phyloP scores from a whole-genome alignment of 2,888 invertebrate genomes.

The Aphidoletes aphidimyza region DNA sequence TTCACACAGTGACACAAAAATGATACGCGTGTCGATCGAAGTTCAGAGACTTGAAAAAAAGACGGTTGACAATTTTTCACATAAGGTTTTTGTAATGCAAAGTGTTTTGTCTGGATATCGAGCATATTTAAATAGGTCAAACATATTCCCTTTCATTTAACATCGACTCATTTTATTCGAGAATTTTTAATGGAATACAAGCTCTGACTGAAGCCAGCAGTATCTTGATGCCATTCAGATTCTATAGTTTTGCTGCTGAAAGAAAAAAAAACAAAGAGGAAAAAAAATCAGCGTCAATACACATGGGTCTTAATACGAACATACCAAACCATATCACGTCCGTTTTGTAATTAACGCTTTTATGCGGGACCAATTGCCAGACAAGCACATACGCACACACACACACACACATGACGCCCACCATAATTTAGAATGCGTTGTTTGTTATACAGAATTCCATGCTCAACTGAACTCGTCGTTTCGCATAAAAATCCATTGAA shows the following conservation, averaged over 20 bases:
- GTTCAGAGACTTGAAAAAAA: constrained; percentile 22
- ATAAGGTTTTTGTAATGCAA: not conserved
- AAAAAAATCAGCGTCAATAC: not conserved
- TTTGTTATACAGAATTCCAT: not conserved
- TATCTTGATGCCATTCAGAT: not conserved
- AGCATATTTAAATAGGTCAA: constrained; percentile 42
- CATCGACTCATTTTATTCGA: not conserved
- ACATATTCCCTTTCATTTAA: not conserved
- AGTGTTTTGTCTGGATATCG: not conserved
- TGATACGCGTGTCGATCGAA: not conserved
- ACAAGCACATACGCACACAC: too few relatives aligned
- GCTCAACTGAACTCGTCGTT: not conserved
- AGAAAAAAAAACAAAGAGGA: not conserved
- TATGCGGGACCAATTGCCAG: not conserved
- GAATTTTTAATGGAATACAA: not conserved
- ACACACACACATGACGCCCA: constrained; percentile 13
- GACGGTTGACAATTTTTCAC: not conserved
- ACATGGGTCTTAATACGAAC: not conserved
- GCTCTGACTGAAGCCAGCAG: not conserved
- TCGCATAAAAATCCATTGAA: not conserved
- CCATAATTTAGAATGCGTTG: not conserved
- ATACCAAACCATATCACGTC: constrained; percentile 39
- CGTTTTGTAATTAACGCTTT: not conserved
- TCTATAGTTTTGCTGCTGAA: not conserved
- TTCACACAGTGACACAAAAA: not conserved